phyloP scores from a whole-genome alignment of 2,113 vertebrate species.

The Phalacrocorax pelagicus region DNA sequence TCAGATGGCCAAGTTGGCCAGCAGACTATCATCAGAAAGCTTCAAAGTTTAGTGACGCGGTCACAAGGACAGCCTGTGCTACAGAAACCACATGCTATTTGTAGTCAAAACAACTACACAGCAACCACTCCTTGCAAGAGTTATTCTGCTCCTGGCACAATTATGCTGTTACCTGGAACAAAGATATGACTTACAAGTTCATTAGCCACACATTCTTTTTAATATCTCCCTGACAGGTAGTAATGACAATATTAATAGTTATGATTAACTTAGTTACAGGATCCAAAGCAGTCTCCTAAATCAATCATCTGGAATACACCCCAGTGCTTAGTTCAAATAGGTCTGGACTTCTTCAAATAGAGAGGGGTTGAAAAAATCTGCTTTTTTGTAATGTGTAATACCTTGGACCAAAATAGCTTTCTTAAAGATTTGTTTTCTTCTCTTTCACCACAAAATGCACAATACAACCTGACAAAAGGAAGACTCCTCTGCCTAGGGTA shows the following conservation, averaged over 20 bases:
- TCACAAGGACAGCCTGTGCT: neutral
- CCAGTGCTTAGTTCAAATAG: constrained; percentile 24
- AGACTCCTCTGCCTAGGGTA: constrained; percentile 39
- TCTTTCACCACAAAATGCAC: constrained; percentile 62
- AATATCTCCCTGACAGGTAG: constrained; percentile 1
- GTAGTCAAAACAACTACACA: neutral
- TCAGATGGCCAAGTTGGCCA: neutral
- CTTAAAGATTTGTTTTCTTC: constrained; percentile 61
- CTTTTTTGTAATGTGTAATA: constrained; percentile 50
- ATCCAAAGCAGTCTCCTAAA: neutral
- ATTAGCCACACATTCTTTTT: neutral
- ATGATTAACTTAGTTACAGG: neutral
- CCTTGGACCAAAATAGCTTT: constrained; percentile 63
- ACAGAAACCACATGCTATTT: neutral
- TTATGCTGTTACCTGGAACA: neutral
- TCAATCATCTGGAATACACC: neutral
- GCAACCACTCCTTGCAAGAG: neutral
- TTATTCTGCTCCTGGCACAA: neutral
- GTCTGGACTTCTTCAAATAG: constrained; percentile 51
- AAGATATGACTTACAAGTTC: neutral
- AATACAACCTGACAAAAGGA: constrained; percentile 54
- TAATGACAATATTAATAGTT: neutral
- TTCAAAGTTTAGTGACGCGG: neutral
- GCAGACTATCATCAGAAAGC: neutral
- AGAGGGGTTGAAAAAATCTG: constrained; percentile 5